Conservation (phyloP, 2,888 invertebrate species). For the Sphaerophoria rueppellii region DNA sequence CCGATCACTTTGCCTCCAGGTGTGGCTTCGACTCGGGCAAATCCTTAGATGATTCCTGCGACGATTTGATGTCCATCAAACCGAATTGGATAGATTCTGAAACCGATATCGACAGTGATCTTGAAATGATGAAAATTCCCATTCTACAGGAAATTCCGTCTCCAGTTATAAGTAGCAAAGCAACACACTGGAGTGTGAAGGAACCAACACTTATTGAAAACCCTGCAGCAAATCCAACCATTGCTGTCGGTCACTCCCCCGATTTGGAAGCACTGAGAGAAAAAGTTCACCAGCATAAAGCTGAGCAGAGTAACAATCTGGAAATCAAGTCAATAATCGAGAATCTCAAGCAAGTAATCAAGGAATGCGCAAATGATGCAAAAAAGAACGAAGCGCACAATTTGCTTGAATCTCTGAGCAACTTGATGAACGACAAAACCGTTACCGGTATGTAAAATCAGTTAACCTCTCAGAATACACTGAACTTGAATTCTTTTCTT, state of each 20-base stretch:
- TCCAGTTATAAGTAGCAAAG: constrained; percentile 39
- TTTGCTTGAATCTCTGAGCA: constrained; percentile 75
- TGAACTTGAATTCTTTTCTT: not conserved
- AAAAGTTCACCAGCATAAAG: constrained; percentile 65
- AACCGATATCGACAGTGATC: constrained; percentile 76
- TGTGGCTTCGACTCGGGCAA: constrained; percentile 74
- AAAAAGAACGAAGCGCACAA: constrained; percentile 75
- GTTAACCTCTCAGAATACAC: not conserved
- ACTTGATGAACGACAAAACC: constrained; percentile 67
- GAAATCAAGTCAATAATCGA: constrained; percentile 75
- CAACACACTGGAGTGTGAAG: constrained; percentile 7
- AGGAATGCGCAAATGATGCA: constrained; percentile 68
- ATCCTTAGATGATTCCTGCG: constrained; percentile 74
- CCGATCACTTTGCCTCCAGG: constrained; percentile 69
- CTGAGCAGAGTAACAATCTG: constrained; percentile 66
- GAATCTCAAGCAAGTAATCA: constrained; percentile 75
- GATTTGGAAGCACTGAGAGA: constrained; percentile 64
- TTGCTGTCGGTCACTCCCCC: constrained; percentile 34
- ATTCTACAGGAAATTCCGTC: constrained; percentile 75
- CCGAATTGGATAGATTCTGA: constrained; percentile 75
- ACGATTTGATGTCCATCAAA: constrained; percentile 74
- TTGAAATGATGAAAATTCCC: constrained; percentile 77
- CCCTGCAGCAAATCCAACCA: no score
- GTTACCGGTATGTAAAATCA: constrained; percentile 25
- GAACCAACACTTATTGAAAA: not conserved